Base-by-base conservation (phyloP, 1,140 invertebrate genomes). In the Agrypnia vestita region DNA sequence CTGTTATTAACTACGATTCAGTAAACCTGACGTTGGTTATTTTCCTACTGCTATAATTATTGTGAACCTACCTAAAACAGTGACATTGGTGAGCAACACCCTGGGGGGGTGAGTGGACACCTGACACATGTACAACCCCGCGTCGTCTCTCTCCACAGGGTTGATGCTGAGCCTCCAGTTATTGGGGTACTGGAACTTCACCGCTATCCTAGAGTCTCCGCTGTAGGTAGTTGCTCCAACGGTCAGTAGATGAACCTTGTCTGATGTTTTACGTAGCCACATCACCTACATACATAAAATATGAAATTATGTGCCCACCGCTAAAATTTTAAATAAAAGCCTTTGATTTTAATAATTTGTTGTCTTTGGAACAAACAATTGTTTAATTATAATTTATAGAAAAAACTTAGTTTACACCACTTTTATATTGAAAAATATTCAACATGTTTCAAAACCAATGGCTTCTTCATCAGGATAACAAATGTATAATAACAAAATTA, bases 111-210 rank as follows among this genome's bases (percentile, higher is more conserved):
- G 94, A 46, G 95, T 96, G 9, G 94, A 94, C 84, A 96, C 94
- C 92, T 96, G 95, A 87, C 95, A 96, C 90, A 96, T 94, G 87
- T 96, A 96, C 11, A 94, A 88, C 13, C 95, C 95, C 25, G 93
- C 94, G 84, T 96, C 95, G 56, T 92, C 90, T 73, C 91, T 90
- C 59, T 92, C 93, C 25, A 94, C 94, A 83, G 94, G 95, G 82
- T 93, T 92, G 75, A 96, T 95, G 86, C 94, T 92, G 49, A 96
- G 87, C 79, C 94, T 92, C 94, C 94, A 96, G 87, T 96, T 96
- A 87, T 95, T 95, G 11, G 95, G 94, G 86, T 97, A 95, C 84
- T 95, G 93, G 86, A 94, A 95, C 83, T 93, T 93, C 49, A 95
- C 91, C 19, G 91, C 91, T 80, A 94, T 92, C 59, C 94, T 90